Conservation (phyloP, 2,797 vertebrate species). For the Micrastur ruficollis region DNA sequence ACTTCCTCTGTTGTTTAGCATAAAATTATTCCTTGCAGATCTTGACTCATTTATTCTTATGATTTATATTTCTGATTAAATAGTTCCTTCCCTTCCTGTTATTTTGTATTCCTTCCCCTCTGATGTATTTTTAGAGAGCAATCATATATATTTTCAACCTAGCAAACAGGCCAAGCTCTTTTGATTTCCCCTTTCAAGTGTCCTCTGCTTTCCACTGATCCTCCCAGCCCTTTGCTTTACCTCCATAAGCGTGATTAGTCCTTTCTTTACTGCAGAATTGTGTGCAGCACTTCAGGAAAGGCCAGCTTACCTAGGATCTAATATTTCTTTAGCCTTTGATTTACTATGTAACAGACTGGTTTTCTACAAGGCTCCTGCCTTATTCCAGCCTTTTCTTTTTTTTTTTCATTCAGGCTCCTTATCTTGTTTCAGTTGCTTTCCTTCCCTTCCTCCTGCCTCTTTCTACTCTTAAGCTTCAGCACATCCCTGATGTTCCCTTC, state of each 20-base stretch:
- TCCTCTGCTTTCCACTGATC: not conserved
- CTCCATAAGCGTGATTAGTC: not conserved
- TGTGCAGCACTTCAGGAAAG: not conserved
- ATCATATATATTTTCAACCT: not conserved
- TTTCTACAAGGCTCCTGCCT: not conserved
- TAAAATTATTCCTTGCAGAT: constrained; percentile 24
- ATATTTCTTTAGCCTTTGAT: not conserved
- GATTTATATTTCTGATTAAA: constrained; percentile 43
- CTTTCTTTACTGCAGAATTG: not conserved
- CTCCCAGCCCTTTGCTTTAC: not conserved
- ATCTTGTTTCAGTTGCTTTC: not conserved
- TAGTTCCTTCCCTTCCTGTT: constrained; percentile 38
- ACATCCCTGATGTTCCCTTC: not conserved
- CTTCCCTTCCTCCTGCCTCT: not conserved
- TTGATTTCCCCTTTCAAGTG: not conserved
- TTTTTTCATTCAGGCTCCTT: not conserved
- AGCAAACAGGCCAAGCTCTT: not conserved
- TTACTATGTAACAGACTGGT: not conserved
- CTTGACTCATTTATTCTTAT: constrained; percentile 25
- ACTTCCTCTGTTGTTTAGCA: not conserved
- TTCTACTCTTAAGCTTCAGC: not conserved
- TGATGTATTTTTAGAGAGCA: constrained; percentile 52
- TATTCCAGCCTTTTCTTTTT: not conserved
- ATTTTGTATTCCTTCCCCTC: constrained; percentile 32
- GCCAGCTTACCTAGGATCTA: not conserved